These are phyloP conservation scores for Eupithecia subumbrata DNA, from an alignment of 2,888 invertebrate genomes.

Conservation along the genomic window DNA sequence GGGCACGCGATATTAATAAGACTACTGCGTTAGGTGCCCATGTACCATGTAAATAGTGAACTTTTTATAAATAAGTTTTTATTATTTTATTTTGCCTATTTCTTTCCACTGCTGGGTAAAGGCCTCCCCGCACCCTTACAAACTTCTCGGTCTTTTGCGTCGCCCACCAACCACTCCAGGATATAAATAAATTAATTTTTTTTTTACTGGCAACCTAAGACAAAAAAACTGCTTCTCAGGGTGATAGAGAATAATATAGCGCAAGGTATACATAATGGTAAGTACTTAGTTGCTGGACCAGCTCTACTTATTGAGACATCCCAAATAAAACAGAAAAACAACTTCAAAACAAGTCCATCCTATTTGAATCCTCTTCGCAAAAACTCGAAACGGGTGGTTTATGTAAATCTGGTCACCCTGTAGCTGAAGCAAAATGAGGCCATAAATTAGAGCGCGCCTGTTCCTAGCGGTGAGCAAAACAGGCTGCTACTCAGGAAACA, in stretches of 20 bases:
- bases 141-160: too few species aligned
- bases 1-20: too few species aligned
- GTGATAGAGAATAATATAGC: neutral
- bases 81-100: too few species aligned
- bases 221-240: too few species aligned
- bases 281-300: neutral
- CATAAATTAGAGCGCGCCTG: constrained; percentile 29
- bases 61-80: too few species aligned
- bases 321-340: neutral
- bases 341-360: neutral
- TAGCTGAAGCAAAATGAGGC: constrained; percentile 23
- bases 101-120: too few species aligned
- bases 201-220: neutral
- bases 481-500: constrained; percentile 25
- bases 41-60: too few species aligned
- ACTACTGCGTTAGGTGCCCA: too few species aligned
- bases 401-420: constrained; percentile 23
- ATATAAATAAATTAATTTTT: too few species aligned
- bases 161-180: too few species aligned
- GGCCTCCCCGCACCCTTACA: too few species aligned
- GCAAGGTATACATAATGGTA: neutral
- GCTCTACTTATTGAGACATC: neutral
- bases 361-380: neutral
- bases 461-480: constrained; percentile 31
- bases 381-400: constrained; percentile 2